Evolutionary conservation across 2,113 vertebrate genomes (phyloP).

Genomic region (Bungarus multicinctus): DNA sequence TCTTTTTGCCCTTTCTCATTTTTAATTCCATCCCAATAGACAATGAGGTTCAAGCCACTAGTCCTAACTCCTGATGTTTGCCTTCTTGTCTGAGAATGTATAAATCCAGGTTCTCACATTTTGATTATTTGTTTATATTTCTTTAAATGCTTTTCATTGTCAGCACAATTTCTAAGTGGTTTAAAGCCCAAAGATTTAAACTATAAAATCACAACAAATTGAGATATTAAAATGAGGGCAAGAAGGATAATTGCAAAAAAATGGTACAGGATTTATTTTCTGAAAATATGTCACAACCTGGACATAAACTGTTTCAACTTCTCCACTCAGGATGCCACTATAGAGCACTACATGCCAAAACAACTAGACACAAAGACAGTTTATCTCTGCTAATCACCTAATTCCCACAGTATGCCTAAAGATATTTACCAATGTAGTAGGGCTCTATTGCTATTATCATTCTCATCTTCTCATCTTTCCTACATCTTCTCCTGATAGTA

Average conservation of each 20-base stretch:
- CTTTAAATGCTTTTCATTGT: not conserved
- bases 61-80: not conserved
- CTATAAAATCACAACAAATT: not conserved
- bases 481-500: not conserved
- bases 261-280: not conserved
- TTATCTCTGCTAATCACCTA: not conserved
- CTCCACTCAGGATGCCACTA: too few species aligned
- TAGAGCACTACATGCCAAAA: not conserved
- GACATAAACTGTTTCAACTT: too few species aligned
- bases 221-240: not conserved
- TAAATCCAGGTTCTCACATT: not conserved
- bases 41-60: too few species aligned
- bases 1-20: not conserved
- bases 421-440: too few species aligned
- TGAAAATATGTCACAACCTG: not conserved
- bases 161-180: not conserved
- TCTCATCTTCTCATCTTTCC: not conserved
- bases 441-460: not conserved
- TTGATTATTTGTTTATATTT: not conserved
- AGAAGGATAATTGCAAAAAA: not conserved
- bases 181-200: not conserved
- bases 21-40: not conserved
- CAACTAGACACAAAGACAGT: not conserved
- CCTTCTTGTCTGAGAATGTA: not conserved
- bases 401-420: not conserved